These are phyloP conservation scores for Acanthisitta chloris DNA, from an alignment of 2,113 vertebrate species.

Conservation along the genomic window DNA sequence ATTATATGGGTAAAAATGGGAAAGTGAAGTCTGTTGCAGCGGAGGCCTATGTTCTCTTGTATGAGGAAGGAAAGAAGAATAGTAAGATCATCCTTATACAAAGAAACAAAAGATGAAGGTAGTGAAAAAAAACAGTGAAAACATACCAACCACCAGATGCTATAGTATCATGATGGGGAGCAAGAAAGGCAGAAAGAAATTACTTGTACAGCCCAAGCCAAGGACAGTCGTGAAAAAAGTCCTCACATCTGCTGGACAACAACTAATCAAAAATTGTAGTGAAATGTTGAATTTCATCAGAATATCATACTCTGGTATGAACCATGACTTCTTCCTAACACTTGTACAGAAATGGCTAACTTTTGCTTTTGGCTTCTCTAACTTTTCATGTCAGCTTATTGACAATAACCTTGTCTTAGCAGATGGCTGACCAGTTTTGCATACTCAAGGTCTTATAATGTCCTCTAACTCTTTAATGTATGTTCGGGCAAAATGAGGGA, in stretches of 20 bases:
- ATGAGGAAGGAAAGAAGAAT: neutral
- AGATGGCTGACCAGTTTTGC: neutral
- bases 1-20: neutral
- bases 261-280: neutral
- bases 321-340: neutral
- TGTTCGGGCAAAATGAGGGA: neutral
- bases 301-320: neutral
- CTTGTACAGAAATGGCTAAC: neutral
- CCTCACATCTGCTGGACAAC: neutral
- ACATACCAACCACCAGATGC: neutral
- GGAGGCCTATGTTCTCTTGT: rapidly evolving
- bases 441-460: neutral
- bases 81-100: neutral
- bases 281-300: neutral
- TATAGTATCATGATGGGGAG: neutral
- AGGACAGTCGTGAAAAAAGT: neutral
- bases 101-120: neutral
- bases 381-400: neutral
- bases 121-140: neutral
- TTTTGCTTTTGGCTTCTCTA: neutral
- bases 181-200: neutral
- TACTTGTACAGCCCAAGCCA: neutral
- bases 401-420: neutral
- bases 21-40: neutral
- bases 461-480: neutral